phyloP scores from a whole-genome alignment of 2,113 vertebrate species.

The Mastomys coucha region DNA sequence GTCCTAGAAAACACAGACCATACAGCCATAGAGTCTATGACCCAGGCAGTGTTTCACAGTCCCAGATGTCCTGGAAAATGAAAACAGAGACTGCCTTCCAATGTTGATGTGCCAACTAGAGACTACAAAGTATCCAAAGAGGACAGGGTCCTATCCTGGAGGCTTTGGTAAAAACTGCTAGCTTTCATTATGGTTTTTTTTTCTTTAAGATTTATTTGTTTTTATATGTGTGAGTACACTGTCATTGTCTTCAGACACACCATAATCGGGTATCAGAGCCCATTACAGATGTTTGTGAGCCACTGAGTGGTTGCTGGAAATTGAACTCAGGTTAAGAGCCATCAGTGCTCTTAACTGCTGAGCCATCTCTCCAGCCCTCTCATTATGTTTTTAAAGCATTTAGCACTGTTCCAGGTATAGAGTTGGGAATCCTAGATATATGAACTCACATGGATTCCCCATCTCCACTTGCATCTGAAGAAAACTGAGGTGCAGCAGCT shows the following conservation, averaged over 20 bases:
- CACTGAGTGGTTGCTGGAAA: too few relatives aligned
- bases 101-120: background rate
- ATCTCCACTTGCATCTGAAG: background rate
- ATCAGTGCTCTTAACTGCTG: too few relatives aligned
- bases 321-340: too few relatives aligned
- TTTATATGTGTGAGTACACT: too few relatives aligned
- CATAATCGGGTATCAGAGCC: too few relatives aligned
- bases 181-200: background rate
- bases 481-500: background rate
- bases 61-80: background rate
- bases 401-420: background rate
- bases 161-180: background rate
- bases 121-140: background rate
- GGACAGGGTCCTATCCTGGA: background rate
- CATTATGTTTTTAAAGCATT: background rate
- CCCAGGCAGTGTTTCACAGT: background rate
- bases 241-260: too few relatives aligned
- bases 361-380: too few relatives aligned
- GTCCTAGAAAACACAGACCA: background rate
- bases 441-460: background rate
- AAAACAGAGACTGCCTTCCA: background rate
- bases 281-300: too few relatives aligned
- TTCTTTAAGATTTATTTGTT: too few relatives aligned
- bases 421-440: background rate
- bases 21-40: background rate